A percentile compares a stretch with the other conserved stretches of the same genome.
Evolutionary conservation across 2,113 vertebrate species (phyloP).

Genomic region (Oreocharis arfaki): DNA sequence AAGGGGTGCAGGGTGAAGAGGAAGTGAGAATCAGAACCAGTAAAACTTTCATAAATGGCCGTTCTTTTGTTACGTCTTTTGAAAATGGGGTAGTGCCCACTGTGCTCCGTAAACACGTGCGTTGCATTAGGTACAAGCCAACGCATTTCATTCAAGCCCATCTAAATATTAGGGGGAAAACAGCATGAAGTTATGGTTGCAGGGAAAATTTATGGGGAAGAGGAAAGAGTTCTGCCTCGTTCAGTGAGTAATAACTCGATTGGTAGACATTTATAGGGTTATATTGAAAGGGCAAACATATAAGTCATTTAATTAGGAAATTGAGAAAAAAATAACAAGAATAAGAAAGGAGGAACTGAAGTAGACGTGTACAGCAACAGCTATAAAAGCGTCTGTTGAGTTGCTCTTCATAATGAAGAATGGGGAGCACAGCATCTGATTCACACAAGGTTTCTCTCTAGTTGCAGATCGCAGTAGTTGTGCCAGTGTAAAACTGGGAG

Average conservation of each 20-base stretch:
- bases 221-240: background rate
- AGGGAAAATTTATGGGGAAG: background rate
- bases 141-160: background rate
- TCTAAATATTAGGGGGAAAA: constrained; percentile 7
- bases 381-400: background rate
- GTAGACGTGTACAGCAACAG: background rate
- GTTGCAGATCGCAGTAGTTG: background rate
- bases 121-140: background rate
- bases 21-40: constrained; percentile 3
- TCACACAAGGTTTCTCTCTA: background rate
- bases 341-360: background rate
- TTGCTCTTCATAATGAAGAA: background rate
- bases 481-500: background rate
- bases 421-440: background rate
- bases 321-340: background rate
- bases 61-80: background rate
- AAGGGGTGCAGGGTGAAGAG: background rate
- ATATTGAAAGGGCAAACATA: background rate
- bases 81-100: background rate
- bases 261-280: background rate
- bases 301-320: background rate
- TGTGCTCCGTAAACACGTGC: background rate
- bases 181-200: background rate
- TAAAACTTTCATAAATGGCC: constrained; percentile 7
- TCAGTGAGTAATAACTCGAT: background rate